phyloP scores from a whole-genome alignment of 1,140 invertebrate genomes.

The Brachionus rotundiformis region DNA sequence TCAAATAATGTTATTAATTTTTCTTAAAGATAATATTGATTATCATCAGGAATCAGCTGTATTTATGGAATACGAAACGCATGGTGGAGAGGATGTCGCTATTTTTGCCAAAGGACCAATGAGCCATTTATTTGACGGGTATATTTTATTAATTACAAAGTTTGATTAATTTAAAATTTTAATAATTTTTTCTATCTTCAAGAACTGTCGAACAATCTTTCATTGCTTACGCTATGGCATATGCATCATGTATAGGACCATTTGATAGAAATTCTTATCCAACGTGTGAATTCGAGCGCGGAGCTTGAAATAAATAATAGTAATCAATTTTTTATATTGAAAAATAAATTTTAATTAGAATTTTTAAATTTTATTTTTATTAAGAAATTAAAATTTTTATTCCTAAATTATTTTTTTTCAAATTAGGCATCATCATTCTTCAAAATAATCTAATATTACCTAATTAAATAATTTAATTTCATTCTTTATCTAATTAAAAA shows the following conservation, averaged over 20 bases:
- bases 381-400: too few species aligned
- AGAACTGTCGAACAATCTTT: constrained; percentile 49
- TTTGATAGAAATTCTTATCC: not conserved
- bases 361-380: too few species aligned
- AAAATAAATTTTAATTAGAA: not conserved
- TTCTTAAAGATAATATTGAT: constrained; percentile 54
- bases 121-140: constrained; percentile 74
- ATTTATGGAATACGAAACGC: constrained; percentile 69
- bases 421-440: too few species aligned
- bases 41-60: constrained; percentile 67
- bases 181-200: not conserved
- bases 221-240: constrained; percentile 46
- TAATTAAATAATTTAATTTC: too few species aligned
- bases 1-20: not conserved
- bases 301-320: not conserved
- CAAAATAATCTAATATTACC: too few species aligned
- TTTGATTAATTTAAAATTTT: not conserved
- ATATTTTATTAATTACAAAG: not conserved
- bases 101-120: constrained; percentile 71
- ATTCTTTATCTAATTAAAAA: too few species aligned
- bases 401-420: too few species aligned
- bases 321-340: not conserved
- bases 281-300: constrained; percentile 1
- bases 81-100: constrained; percentile 55
- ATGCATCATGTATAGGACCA: constrained; percentile 44